A percentile compares a stretch with the other conserved stretches of the same genome.
Evolutionary conservation across 2,797 vertebrate species (phyloP).

Genomic region (Potorous gilbertii): DNA sequence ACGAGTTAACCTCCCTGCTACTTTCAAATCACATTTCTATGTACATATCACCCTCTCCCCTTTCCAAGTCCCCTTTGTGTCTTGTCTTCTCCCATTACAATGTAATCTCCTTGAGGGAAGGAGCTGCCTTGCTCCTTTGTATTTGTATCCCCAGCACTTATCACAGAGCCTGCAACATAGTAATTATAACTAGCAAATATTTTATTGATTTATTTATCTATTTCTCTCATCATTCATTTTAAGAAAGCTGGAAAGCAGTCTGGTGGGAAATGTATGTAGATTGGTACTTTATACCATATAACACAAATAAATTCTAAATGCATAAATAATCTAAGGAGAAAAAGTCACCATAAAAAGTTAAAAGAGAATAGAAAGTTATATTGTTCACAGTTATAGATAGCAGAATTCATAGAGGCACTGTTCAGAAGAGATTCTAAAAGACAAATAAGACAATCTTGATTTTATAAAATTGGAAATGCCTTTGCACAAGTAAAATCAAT

Average conservation of each 20-base stretch:
- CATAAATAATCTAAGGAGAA: neutral
- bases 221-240: neutral
- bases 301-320: neutral
- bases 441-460: neutral
- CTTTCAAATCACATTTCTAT: neutral
- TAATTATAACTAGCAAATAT: neutral
- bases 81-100: neutral
- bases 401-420: neutral
- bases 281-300: neutral
- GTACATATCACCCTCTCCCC: neutral
- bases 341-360: neutral
- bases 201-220: neutral
- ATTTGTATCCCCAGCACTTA: neutral
- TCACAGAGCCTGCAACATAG: neutral
- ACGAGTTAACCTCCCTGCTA: neutral
- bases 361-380: neutral
- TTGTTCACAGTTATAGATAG: neutral
- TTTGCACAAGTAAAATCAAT: neutral
- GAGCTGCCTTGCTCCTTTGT: neutral
- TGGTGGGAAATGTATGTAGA: neutral
- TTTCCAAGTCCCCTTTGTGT: neutral
- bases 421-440: neutral
- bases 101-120: neutral
- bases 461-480: neutral
- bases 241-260: neutral